A percentile compares a stretch with the other conserved stretches of the same genome.
phyloP scores from a whole-genome alignment of 2,888 invertebrate genomes.

The Pandemis heparana region DNA sequence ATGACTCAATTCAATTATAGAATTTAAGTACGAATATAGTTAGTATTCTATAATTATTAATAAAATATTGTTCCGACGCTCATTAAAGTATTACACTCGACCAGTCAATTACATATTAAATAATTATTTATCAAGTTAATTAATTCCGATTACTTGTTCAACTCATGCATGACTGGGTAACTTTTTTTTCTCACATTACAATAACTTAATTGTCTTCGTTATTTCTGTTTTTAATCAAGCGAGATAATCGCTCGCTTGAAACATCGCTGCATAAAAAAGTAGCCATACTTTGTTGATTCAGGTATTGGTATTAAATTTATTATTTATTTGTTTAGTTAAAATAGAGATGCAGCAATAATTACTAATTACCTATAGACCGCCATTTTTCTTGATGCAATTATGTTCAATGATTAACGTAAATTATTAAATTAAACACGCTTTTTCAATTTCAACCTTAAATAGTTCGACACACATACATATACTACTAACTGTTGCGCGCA shows the following conservation, averaged over 20 bases:
- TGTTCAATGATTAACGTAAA: too few relatives aligned
- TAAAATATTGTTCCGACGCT: neutral
- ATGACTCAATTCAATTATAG: neutral
- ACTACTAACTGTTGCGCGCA: too few relatives aligned
- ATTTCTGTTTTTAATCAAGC: conserved; percentile 2
- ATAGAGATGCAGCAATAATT: too few relatives aligned
- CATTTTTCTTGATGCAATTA: neutral
- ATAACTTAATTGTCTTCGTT: conserved; percentile 1
- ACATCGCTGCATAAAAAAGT: neutral
- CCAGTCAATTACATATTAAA: neutral
- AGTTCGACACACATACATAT: too few relatives aligned
- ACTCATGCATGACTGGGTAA: neutral
- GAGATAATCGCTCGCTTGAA: neutral
- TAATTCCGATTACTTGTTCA: neutral
- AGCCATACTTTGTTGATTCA: neutral
- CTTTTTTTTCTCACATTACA: neutral
- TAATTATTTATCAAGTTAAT: neutral
- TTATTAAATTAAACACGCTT: too few relatives aligned
- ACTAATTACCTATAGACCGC: too few relatives aligned
- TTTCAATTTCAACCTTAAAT: too few relatives aligned
- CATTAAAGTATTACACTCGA: neutral
- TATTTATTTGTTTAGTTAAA: neutral
- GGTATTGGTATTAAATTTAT: neutral
- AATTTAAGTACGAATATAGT: neutral
- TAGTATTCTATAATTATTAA: neutral